phyloP scores from a whole-genome alignment of 2,888 invertebrate genomes.

The Bombylius major region DNA sequence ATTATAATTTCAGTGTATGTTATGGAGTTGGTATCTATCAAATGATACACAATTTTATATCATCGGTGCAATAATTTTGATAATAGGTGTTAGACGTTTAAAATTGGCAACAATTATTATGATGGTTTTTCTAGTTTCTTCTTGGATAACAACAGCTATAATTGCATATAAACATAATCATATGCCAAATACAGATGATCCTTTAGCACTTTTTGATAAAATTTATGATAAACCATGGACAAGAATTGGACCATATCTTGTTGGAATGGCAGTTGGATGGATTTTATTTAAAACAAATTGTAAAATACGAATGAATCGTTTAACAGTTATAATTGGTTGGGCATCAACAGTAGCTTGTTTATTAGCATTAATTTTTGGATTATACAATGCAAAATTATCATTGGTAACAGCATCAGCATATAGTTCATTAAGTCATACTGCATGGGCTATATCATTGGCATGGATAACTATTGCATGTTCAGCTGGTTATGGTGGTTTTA shows the following conservation, averaged over 20 bases:
- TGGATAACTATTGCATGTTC: conserved; percentile 80
- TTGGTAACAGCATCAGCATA: conserved; percentile 61
- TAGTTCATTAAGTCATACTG: conserved; percentile 68
- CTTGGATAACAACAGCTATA: conserved; percentile 67
- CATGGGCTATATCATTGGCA: conserved; percentile 67
- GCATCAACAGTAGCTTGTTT: conserved; percentile 49
- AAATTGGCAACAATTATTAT: conserved; percentile 58
- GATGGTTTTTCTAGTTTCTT: conserved; percentile 54
- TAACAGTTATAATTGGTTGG: conserved; percentile 60
- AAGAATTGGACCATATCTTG: conserved; percentile 66
- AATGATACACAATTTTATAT: conserved; percentile 82
- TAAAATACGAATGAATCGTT: conserved; percentile 57
- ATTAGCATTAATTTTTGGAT: conserved; percentile 63
- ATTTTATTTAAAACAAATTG: conserved; percentile 70
- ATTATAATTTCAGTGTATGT: conserved; percentile 57
- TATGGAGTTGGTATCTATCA: conserved; percentile 84
- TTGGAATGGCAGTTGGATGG: conserved; percentile 77
- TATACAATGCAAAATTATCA: conserved; percentile 57
- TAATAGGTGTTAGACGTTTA: conserved; percentile 66
- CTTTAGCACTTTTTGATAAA: conserved; percentile 73
- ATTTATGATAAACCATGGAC: conserved; percentile 88
- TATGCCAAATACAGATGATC: conserved; percentile 66
- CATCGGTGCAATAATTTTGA: conserved; percentile 66
- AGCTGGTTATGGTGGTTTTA: conserved; percentile 70
- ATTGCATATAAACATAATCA: conserved; percentile 69